Conservation (phyloP, 2,113 vertebrate genomes). For the Triplophysa dalaica region DNA sequence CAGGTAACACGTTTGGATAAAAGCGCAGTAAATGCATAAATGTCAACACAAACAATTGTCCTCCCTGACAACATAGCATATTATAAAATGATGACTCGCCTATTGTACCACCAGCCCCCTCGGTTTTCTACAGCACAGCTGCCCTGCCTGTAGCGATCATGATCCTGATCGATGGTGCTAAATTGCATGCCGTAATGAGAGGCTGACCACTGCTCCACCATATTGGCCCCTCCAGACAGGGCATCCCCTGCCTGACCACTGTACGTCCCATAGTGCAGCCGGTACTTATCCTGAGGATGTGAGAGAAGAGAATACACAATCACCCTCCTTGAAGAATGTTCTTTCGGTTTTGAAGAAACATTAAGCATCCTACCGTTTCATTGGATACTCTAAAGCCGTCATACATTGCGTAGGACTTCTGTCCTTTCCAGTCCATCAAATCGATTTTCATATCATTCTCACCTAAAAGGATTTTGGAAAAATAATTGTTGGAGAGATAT, state of each 20-base stretch:
- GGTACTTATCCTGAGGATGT: constrained; percentile 80
- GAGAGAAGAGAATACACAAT: background rate
- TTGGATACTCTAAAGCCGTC: constrained; percentile 79
- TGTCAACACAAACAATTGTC: too few relatives aligned
- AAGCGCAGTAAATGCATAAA: too few relatives aligned
- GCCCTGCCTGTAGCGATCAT: constrained; percentile 82
- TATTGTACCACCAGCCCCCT: constrained; percentile 92
- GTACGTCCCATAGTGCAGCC: constrained; percentile 79
- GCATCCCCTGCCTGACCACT: constrained; percentile 84
- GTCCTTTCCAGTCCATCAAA: constrained; percentile 85
- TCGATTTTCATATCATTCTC: constrained; percentile 83
- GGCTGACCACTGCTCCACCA: constrained; percentile 84
- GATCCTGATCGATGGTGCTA: constrained; percentile 84
- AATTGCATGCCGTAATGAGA: constrained; percentile 85
- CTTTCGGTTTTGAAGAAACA: too few relatives aligned
- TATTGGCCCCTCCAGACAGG: constrained; percentile 78
- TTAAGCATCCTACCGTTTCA: constrained; percentile 73
- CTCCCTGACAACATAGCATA: too few relatives aligned
- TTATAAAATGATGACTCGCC: constrained; percentile 64
- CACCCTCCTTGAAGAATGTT: too few relatives aligned
- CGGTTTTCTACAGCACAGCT: constrained; percentile 84
- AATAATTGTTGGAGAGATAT: background rate
- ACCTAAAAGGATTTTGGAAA: constrained; percentile 64
- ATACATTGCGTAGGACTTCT: constrained; percentile 79
- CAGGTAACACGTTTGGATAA: background rate